These are phyloP conservation scores for Drosophila neonasuta DNA, from an alignment of 2,888 invertebrate genomes.

Conservation along the genomic window DNA sequence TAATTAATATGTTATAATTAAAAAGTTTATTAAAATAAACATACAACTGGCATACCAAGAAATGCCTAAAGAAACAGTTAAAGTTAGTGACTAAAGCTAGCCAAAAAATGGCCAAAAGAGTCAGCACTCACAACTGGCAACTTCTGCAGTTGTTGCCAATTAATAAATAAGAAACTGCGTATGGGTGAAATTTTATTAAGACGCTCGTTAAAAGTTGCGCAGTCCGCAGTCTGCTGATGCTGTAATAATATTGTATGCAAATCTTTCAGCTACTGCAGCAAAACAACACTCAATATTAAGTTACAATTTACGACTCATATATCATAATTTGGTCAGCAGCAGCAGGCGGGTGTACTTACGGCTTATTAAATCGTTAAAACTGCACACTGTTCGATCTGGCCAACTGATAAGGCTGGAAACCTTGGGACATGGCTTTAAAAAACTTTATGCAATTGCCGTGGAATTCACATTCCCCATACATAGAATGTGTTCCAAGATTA, in stretches of 20 bases:
- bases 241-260: slow-evolving; percentile 76
- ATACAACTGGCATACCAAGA: no score
- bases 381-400: slow-evolving; percentile 37
- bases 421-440: slow-evolving; percentile 26
- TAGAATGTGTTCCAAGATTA: slow-evolving; percentile 16
- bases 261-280: slow-evolving; percentile 58
- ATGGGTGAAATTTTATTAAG: slow-evolving; percentile 52
- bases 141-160: slow-evolving; percentile 54
- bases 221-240: slow-evolving; percentile 62
- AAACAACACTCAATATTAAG: slow-evolving; percentile 54
- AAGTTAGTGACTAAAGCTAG: no score
- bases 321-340: slow-evolving; percentile 69
- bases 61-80: no score
- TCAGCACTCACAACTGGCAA: neutral
- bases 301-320: slow-evolving; percentile 75
- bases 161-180: slow-evolving; percentile 56
- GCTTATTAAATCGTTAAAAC: slow-evolving; percentile 74
- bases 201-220: slow-evolving; percentile 67
- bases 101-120: no score
- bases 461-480: neutral
- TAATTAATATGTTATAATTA: no score
- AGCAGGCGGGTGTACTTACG: slow-evolving; percentile 48
- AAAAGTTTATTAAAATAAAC: no score
- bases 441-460: slow-evolving; percentile 21
- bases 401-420: slow-evolving; percentile 22